Conservation (phyloP, 2,797 vertebrate species). For the Masticophis lateralis region DNA sequence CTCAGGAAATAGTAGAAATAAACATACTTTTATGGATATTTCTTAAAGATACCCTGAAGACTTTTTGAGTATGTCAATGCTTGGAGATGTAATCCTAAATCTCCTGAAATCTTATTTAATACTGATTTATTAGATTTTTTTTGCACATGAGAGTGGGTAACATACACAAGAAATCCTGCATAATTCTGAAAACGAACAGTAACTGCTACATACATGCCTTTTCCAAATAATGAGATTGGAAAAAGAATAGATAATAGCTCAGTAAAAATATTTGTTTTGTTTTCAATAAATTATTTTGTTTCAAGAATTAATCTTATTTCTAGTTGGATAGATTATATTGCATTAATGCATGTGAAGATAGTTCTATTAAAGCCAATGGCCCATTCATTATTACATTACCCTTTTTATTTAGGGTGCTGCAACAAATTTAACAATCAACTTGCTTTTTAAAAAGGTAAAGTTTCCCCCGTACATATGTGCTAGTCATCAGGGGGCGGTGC, state of each 20-base stretch:
- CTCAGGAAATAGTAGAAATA: background rate
- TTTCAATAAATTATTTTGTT: background rate
- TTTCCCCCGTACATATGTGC: too few species aligned
- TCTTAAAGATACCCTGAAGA: background rate
- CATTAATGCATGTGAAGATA: conserved; percentile 1
- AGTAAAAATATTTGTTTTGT: background rate
- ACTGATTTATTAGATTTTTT: background rate
- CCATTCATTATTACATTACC: conserved; percentile 19
- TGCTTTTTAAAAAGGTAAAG: background rate
- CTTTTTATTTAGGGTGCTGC: conserved; percentile 30
- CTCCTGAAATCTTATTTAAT: background rate
- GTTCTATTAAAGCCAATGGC: background rate
- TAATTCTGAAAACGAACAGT: conserved; percentile 10
- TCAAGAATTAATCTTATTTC: background rate
- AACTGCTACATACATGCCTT: background rate
- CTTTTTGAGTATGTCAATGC: background rate
- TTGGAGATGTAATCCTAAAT: background rate
- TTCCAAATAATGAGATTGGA: background rate
- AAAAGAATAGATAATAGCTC: background rate
- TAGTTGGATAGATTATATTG: background rate
- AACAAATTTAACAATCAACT: conserved; percentile 23
- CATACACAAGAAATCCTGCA: background rate
- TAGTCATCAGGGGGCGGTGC: too few species aligned
- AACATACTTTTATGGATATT: background rate
- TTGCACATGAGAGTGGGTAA: background rate